These are phyloP conservation scores for Cancer borealis DNA, from an alignment of 2,888 invertebrate genomes.

Conservation along the genomic window DNA sequence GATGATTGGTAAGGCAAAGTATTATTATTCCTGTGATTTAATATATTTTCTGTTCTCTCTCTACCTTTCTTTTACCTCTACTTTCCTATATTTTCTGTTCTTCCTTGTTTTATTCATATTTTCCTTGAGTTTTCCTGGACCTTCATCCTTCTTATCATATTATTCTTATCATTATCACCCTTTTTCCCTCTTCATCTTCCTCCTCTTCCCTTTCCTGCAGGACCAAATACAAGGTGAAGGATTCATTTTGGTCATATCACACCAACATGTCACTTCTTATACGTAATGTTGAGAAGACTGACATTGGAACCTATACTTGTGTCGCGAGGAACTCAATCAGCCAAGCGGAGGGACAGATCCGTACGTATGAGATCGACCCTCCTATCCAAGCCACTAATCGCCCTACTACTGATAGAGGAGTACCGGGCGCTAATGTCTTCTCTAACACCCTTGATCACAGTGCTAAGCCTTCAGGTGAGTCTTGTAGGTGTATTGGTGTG, in stretches of 20 bases:
- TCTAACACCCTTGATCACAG: conserved; percentile 53
- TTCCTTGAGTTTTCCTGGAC: neutral
- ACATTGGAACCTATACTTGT: conserved; percentile 74
- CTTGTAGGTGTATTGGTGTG: neutral
- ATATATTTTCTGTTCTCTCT: neutral
- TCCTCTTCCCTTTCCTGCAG: conserved; percentile 43
- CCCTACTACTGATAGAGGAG: conserved; percentile 47
- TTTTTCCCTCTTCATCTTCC: neutral
- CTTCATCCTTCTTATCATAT: neutral
- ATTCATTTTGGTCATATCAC: conserved; percentile 62
- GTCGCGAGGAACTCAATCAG: conserved; percentile 73
- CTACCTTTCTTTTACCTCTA: neutral
- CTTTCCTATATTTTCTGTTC: neutral
- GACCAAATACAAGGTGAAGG: conserved; percentile 68
- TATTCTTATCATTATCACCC: neutral
- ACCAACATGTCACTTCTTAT: conserved; percentile 71
- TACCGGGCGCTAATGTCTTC: conserved; percentile 20
- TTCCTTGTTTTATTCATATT: neutral
- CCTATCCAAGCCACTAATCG: conserved; percentile 35
- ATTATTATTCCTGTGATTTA: neutral
- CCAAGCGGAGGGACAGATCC: conserved; percentile 69
- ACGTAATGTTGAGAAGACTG: conserved; percentile 60
- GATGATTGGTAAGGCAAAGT: neutral
- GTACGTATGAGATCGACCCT: conserved; percentile 63
- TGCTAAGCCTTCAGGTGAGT: conserved; percentile 59